Conservation (phyloP, 64 coral and sea anemone genomes). For the Stichodactyla helianthus region DNA sequence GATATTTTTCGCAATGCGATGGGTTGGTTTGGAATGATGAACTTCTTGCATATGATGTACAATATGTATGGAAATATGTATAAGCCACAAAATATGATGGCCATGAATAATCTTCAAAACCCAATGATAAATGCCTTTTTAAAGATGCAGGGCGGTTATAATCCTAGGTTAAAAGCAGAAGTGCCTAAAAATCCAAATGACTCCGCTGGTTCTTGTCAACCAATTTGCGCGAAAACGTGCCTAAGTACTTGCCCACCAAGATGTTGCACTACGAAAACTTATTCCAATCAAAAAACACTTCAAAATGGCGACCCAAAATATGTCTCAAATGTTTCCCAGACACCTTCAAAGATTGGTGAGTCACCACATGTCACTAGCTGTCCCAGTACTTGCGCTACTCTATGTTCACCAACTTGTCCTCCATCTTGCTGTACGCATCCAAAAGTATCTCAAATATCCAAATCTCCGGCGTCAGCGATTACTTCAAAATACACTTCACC, state of each 20-base stretch:
- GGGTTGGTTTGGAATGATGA: constrained; percentile 87
- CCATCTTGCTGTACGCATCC: constrained; percentile 24
- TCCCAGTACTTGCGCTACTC: constrained; percentile 11
- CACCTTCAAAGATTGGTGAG: background rate
- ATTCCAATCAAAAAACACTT: background rate
- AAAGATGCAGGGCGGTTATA: background rate
- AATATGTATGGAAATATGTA: constrained; percentile 46
- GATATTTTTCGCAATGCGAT: constrained; percentile 49
- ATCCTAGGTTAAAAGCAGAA: constrained; percentile 11
- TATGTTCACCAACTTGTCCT: background rate
- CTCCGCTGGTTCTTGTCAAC: background rate
- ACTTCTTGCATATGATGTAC: constrained; percentile 78
- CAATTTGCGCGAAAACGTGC: constrained; percentile 20
- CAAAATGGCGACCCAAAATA: background rate
- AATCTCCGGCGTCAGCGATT: background rate
- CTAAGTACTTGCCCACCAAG: constrained; percentile 3
- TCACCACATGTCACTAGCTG: constrained; percentile 16
- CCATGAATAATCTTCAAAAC: background rate
- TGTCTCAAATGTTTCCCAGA: background rate
- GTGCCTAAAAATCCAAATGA: background rate
- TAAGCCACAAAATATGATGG: background rate
- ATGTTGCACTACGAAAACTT: constrained; percentile 9
- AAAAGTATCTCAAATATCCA: background rate
- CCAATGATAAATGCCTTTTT: background rate
- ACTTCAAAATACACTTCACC: background rate